phyloP scores from a whole-genome alignment of 1,140 invertebrate genomes.

The Zaprionus capensis region DNA sequence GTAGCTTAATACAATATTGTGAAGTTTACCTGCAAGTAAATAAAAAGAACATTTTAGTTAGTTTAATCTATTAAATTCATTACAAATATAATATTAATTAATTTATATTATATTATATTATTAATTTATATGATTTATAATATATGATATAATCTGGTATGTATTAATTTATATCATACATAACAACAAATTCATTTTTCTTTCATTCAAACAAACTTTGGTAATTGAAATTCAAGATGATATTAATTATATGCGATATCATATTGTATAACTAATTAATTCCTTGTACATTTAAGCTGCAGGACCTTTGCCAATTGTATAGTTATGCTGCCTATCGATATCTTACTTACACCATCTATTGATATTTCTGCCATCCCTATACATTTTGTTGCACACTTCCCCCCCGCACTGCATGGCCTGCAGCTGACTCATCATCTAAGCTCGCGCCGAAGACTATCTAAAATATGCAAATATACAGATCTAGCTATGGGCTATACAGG shows the following conservation, averaged over 20 bases:
- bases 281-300: too few species aligned
- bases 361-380: not conserved
- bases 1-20: not conserved
- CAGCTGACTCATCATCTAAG: constrained; percentile 29
- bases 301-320: too few species aligned
- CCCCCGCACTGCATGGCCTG: not conserved
- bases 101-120: too few species aligned
- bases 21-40: not conserved
- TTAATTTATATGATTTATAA: too few species aligned
- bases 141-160: too few species aligned
- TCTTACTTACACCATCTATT: not conserved
- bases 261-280: too few species aligned
- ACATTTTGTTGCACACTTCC: not conserved
- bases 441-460: constrained; percentile 19
- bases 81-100: too few species aligned
- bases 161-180: too few species aligned
- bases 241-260: too few species aligned
- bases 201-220: too few species aligned
- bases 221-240: too few species aligned
- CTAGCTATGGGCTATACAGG: constrained; percentile 40
- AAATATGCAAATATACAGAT: constrained; percentile 49
- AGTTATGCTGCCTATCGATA: not conserved
- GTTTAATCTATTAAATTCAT: not conserved
- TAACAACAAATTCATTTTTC: too few species aligned
- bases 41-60: not conserved